These are phyloP conservation scores for Entomyzon cyanotis DNA, from an alignment of 2,113 vertebrate genomes.

Conservation along the genomic window DNA sequence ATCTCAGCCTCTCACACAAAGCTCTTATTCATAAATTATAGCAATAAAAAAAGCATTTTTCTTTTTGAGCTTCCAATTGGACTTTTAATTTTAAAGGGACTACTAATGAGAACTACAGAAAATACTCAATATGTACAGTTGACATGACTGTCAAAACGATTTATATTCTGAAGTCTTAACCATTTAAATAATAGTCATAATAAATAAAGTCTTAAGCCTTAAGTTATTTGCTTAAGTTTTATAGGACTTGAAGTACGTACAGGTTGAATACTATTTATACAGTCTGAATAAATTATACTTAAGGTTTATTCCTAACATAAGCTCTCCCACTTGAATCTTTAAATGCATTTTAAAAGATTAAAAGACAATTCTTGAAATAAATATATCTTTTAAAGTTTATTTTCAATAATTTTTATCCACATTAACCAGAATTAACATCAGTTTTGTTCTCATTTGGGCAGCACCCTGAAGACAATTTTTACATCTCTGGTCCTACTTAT, in stretches of 20 bases:
- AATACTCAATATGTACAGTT: neutral
- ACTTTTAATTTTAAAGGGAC: neutral
- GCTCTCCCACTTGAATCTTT: neutral
- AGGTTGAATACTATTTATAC: neutral
- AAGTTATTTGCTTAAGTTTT: neutral
- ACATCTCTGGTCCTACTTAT: neutral
- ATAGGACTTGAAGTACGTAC: neutral
- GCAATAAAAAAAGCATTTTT: neutral
- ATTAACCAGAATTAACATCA: neutral
- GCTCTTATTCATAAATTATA: constrained; percentile 28
- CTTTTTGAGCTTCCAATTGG: neutral
- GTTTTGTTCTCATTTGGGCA: neutral
- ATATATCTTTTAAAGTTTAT: neutral
- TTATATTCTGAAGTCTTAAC: neutral
- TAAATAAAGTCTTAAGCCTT: neutral
- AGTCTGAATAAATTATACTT: neutral
- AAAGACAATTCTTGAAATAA: neutral
- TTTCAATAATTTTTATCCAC: neutral
- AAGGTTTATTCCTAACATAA: neutral
- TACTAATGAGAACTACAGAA: constrained; percentile 7
- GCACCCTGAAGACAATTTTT: neutral
- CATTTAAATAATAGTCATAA: neutral
- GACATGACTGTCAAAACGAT: neutral
- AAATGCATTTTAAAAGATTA: neutral
- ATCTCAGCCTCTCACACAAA: neutral